Evolutionary conservation across 2,113 vertebrate genomes (phyloP).

Genomic region (Thalassarche chlororhynchos): DNA sequence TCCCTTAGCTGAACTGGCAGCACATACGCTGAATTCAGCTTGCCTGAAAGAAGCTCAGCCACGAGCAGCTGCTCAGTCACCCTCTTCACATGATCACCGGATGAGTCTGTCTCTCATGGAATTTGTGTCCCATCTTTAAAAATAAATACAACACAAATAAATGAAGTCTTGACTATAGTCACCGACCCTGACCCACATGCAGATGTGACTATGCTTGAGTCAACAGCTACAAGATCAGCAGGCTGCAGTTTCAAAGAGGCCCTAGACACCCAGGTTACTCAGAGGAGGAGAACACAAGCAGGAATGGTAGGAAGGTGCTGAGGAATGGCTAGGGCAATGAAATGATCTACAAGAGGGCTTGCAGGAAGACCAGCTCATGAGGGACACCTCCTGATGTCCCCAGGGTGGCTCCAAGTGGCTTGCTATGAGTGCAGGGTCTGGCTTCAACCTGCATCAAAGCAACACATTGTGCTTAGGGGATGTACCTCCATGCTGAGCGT

Average conservation of each 20-base stretch:
- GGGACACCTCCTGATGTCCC: background rate
- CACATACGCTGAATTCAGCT: background rate
- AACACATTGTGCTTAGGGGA: fast-evolving
- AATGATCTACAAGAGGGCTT: background rate
- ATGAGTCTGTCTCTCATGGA: constrained; percentile 40
- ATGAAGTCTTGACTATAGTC: background rate
- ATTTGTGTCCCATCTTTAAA: constrained; percentile 50
- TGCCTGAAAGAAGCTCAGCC: background rate
- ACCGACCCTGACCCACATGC: background rate
- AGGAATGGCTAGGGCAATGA: background rate
- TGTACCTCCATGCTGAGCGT: fast-evolving
- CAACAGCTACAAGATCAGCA: constrained; percentile 11
- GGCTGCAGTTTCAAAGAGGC: background rate
- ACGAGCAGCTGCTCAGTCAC: background rate
- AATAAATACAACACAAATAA: background rate
- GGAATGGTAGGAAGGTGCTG: background rate
- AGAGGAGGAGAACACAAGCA: background rate
- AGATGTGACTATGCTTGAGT: constrained; percentile 14
- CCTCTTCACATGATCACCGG: constrained; percentile 12
- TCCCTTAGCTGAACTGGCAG: background rate
- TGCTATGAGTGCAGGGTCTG: background rate
- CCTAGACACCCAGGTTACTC: background rate
- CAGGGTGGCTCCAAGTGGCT: background rate
- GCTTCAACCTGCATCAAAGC: background rate
- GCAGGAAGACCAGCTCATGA: background rate